Base-by-base conservation (phyloP, 2,888 invertebrate species). In the Campoletis raptor region DNA sequence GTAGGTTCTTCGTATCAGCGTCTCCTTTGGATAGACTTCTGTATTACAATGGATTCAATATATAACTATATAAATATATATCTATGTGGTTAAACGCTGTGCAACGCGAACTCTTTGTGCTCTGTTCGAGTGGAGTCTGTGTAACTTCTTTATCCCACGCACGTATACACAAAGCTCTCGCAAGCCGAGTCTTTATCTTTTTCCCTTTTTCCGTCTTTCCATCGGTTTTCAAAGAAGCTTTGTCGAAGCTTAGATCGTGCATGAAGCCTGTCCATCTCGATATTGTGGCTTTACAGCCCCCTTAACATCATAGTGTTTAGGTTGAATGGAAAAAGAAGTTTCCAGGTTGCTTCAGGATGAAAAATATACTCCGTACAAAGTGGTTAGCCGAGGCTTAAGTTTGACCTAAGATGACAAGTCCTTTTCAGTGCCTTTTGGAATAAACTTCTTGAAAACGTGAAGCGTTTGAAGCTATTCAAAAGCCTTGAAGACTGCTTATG, bases 71-170 rank as follows among this genome's bases (percentile, higher is more conserved):
- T 30, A 40, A 24, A 36, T n/a, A 57, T 24, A 74, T 73, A 52
- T 73, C 18, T 9, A 74, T 36, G 36, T 45, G n/a, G 48, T 52
- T 74, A 72, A 24, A 30, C 21, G 0, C 45, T 45, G 52, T 61
- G 69, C 70, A 37, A 54, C 64, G 76, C 85, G 72, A 42, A 83
- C 70, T 79, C 83, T 85, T 82, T 85, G 85, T 85, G 64, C 76
- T 83, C 74, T 21, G 18, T 83, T 69, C 82, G 70, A 67, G 66
- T 15, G 52, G 45, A 70, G 70, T 72, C 79, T 83, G 79, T 76
- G 52, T 12, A 76, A 83, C 76, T 80, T 72, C 76, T 66, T 80
- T 61, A 74, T 57, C 54, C 37, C 12, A 37, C 24, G 66, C 72
- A 77, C 77, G 72, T 15, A 48, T 52, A 37, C 54, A 57, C 24